Evolutionary conservation across 2,888 invertebrate species (phyloP).

Genomic region (Andrena fulva): DNA sequence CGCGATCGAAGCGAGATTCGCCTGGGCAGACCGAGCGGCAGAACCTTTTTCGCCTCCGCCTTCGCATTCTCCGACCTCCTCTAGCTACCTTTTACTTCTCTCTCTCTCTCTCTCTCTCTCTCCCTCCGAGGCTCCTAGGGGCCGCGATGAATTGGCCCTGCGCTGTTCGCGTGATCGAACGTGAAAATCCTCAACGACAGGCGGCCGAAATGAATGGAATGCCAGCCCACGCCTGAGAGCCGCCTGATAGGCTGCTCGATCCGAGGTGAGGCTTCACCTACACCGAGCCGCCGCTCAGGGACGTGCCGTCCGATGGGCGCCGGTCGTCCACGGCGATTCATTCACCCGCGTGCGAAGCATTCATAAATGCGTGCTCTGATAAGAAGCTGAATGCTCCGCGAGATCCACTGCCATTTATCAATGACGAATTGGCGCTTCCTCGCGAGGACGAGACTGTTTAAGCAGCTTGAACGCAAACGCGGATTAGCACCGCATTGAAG

Average conservation of each 20-base stretch:
- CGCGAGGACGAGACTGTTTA: too few species aligned
- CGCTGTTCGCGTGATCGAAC: conserved; percentile 73
- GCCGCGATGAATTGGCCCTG: conserved; percentile 61
- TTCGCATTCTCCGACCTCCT: neutral
- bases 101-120: conserved; percentile 13
- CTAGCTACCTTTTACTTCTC: conserved; percentile 13
- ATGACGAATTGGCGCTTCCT: too few species aligned
- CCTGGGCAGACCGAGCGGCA: conserved; percentile 55
- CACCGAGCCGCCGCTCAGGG: conserved; percentile 57
- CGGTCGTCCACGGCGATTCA: neutral
- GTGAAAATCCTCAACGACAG: conserved; percentile 77
- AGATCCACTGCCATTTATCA: neutral
- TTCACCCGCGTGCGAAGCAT: neutral
- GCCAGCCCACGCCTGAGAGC: conserved; percentile 78
- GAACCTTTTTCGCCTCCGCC: conserved; percentile 32
- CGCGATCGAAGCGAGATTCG: conserved; percentile 70
- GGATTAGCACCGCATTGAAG: too few species aligned
- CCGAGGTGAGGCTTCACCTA: conserved; percentile 67
- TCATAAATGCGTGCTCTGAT: neutral
- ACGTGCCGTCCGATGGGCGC: conserved; percentile 49
- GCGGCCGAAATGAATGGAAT: conserved; percentile 80
- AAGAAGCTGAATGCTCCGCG: neutral
- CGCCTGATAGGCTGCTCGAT: conserved; percentile 70
- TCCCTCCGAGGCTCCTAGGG: conserved; percentile 26
- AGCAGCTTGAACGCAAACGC: too few species aligned